phyloP scores from a whole-genome alignment of 2,113 vertebrate genomes.

The Reinhardtius hippoglossoides region DNA sequence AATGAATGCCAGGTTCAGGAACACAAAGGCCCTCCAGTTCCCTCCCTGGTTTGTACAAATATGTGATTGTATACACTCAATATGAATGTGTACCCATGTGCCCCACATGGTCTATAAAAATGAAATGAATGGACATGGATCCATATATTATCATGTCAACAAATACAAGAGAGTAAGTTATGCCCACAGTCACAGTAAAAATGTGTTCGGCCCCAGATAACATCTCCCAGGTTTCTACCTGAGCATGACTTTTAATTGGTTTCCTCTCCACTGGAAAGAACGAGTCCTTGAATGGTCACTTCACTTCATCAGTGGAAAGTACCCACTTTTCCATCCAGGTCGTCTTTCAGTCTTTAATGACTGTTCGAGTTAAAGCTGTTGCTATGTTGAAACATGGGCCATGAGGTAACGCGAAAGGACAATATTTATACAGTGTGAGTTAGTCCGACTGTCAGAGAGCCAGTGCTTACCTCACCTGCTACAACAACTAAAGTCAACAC shows the following conservation, averaged over 20 bases:
- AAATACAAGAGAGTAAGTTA: neutral
- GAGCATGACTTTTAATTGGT: constrained; percentile 46
- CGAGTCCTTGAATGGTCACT: constrained; percentile 55
- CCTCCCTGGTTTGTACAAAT: neutral
- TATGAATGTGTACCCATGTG: neutral
- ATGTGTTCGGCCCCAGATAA: constrained; percentile 31
- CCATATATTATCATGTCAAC: constrained; percentile 13
- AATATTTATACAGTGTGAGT: constrained; percentile 66
- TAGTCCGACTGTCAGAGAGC: constrained; percentile 48
- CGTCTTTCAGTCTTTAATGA: constrained; percentile 69
- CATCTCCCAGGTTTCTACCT: constrained; percentile 49
- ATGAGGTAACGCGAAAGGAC: constrained; percentile 58
- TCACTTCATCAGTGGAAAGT: constrained; percentile 65
- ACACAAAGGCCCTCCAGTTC: constrained; percentile 36
- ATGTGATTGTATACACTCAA: constrained; percentile 14
- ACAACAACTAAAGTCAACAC: constrained; percentile 41
- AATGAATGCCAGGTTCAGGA: constrained; percentile 37
- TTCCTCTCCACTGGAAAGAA: constrained; percentile 58
- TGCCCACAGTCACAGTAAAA: neutral
- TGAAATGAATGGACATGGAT: constrained; percentile 3
- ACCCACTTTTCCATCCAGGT: constrained; percentile 62
- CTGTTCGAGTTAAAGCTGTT: constrained; percentile 63
- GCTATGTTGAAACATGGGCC: constrained; percentile 58
- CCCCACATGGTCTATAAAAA: neutral
- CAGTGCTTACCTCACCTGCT: constrained; percentile 63